These are phyloP conservation scores for Leucoraja ocellata DNA, from an alignment of 2,797 vertebrate genomes.

Conservation along the genomic window DNA sequence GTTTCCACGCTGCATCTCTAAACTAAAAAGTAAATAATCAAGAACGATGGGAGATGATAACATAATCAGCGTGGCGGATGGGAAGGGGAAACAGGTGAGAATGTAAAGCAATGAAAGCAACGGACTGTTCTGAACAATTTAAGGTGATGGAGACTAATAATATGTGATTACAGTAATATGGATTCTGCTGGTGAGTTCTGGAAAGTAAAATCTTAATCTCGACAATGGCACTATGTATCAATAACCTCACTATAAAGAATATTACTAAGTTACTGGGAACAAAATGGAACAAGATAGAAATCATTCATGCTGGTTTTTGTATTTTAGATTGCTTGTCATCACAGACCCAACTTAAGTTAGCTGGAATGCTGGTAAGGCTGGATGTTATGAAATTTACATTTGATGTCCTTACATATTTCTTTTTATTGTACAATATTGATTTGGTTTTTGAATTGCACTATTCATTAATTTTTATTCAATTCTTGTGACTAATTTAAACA, in stretches of 20 bases:
- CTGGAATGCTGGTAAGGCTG: conserved; percentile 86
- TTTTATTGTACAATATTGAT: neutral
- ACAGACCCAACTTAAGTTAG: conserved; percentile 72
- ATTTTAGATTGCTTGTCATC: conserved; percentile 75
- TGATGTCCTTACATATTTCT: neutral
- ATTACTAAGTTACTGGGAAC: neutral
- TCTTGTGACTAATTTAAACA: neutral
- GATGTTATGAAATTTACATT: conserved; percentile 1
- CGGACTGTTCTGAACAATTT: neutral
- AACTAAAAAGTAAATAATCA: no score
- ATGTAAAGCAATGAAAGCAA: neutral
- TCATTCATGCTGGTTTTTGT: neutral
- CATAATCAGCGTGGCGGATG: neutral
- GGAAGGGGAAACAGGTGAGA: neutral
- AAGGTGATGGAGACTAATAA: neutral
- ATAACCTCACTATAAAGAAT: neutral
- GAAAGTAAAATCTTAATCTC: neutral
- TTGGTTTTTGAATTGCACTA: neutral
- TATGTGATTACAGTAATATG: neutral
- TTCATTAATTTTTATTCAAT: neutral
- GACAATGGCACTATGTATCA: neutral
- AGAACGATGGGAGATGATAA: neutral
- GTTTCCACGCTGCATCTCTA: no score
- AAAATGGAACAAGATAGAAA: neutral
- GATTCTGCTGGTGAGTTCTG: neutral